Evolutionary conservation across 1,140 invertebrate genomes (phyloP), one percentile per base, ranked within the genome.

Genomic region (Caenorhabditis remanei): DNA sequence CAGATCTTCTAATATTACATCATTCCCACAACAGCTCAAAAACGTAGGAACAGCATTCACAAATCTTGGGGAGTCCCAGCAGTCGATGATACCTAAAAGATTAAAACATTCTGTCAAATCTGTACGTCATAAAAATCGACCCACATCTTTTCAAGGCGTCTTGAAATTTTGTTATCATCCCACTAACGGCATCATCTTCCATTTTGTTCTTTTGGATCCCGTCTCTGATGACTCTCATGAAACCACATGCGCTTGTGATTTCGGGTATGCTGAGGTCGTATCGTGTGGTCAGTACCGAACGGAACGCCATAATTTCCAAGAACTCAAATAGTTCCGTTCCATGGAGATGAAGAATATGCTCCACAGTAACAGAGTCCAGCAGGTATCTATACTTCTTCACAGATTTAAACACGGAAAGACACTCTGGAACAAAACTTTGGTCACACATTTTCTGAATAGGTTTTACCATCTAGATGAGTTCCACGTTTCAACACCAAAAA

Each of bases 71-170:
- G 1, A 11, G 14, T 79, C 46, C 71, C 71, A 79, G 21, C 71
- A 79, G 14, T 79, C 71, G 13, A 53, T 79, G 43, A 79, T 50
- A 79, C 71, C 71, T 79, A 24, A 16, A 48, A 79, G n/a, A n/a
- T n/a, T 32, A 32, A 40, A 9, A 4, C 4, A 8, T 46, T 14
- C 7, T 71, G 2, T 32, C 2, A 32, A 2, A 32, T 32, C 32
- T 1, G 32, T 32, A 32, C 32, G 32, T 32, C 2, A 32, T 32
- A 32, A 32, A 32, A 0, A 2, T 32, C 32, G 0, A 13, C 71
- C 53, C 40, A 79, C 71, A 79, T 21, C n/a, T 79, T 50, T 79
- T 79, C 71, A 79, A 3, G 0, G 4, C 21, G 11, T 79, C 21
- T 24, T 79, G 71, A 24, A 79, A 79, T 24, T 14, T 46, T 19